Base-by-base conservation (phyloP, 2,113 vertebrate genomes). In the Smithornis capensis region DNA sequence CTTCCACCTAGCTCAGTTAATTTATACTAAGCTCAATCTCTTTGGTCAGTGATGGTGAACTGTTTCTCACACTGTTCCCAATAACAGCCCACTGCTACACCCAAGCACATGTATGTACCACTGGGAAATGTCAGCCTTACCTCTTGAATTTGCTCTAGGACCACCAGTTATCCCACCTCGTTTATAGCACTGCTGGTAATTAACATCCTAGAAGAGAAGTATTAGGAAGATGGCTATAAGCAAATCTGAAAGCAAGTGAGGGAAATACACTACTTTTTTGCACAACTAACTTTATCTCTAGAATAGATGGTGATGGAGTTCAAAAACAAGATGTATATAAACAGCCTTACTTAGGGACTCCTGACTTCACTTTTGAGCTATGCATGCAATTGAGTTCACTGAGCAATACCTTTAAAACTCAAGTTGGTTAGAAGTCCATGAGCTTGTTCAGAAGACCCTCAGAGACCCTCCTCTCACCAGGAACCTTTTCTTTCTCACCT, bases 181-280 rank as follows among this genome's bases (percentile, higher is more conserved):
- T 89, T 98, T 99, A 82, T 98, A 99, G 92, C 96, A 96, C 38
- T 98, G 98, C 78, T 99, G 99, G 92, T 98, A 98, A 90, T 98
- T 98, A 40, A 97, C 92, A 71, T 99, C 99, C 99, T 99, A 90
- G 59, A 93, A 57, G 77, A 73, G 12, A 85, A 79, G 29, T 15
- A 63, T 47, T 77, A 60, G 19, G 3, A 83, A 83, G 14, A 91
- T 8, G 3, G 33, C 14, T 71, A 3, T 63, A 45, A 84, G 52
- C 18, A 78, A 76, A 84, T 33, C 16, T 74, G 42, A 82, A 64
- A 40, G 70, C 37, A 73, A 19, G 7, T 25, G 16, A 14, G 47
- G n/a, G 27, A 63, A 50, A 84, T 77, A 77, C 0, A 70, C 8
- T 68, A 21, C 22, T 64, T 19, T 82, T 33, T 69, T 62, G 19